Conservation (phyloP, 1,140 invertebrate species). For the Bombyx mandarina region DNA sequence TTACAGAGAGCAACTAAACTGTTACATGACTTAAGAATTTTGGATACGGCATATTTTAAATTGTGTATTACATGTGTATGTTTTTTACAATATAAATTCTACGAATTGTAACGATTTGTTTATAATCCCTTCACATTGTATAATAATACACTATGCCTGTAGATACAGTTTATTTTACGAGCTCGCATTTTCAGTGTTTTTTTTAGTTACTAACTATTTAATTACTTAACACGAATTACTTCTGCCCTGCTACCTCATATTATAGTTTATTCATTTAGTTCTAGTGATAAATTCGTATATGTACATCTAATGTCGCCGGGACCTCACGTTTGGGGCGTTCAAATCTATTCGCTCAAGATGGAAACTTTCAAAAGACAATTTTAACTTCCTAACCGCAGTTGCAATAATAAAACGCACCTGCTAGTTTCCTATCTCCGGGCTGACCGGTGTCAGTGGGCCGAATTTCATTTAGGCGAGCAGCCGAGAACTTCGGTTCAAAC, state of each 20-base stretch:
- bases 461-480: constrained; percentile 55
- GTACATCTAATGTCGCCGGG: too few species aligned
- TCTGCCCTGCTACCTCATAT: too few species aligned
- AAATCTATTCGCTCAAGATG: background rate
- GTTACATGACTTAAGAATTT: constrained; percentile 5
- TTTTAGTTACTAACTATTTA: too few species aligned
- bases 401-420: constrained; percentile 42
- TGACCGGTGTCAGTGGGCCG: constrained; percentile 46
- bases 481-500: constrained; percentile 42
- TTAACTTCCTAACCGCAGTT: constrained; percentile 8
- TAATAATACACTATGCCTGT: too few species aligned
- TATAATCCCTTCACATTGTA: too few species aligned
- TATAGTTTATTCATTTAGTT: too few species aligned
- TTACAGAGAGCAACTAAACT: constrained; percentile 11
- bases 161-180: too few species aligned
- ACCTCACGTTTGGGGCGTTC: background rate
- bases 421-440: constrained; percentile 22
- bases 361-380: background rate
- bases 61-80: background rate
- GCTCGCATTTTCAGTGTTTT: too few species aligned
- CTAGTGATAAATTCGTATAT: too few species aligned
- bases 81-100: too few species aligned
- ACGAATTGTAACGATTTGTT: too few species aligned
- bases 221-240: too few species aligned
- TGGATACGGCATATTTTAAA: constrained; percentile 19